These are phyloP conservation scores for Hanleya hanleyi DNA, from an alignment of 2,888 invertebrate genomes.

Conservation along the genomic window DNA sequence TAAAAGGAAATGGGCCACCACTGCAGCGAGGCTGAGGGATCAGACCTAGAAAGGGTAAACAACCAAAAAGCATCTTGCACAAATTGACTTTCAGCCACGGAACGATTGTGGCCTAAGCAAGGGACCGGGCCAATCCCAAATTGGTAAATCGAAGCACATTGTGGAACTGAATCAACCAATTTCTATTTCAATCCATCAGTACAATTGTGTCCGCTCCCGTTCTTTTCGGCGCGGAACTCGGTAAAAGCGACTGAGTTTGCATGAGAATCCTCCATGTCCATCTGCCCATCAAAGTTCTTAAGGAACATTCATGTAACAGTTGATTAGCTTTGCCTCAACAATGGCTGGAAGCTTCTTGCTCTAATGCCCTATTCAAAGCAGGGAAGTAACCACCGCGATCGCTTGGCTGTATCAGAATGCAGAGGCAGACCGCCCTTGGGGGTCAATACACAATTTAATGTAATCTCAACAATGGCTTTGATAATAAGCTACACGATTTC, in stretches of 20 bases:
- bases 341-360: background rate
- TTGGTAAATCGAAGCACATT: background rate
- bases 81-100: background rate
- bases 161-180: background rate
- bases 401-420: background rate
- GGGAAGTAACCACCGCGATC: background rate
- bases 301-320: background rate
- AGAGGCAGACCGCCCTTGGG: background rate
- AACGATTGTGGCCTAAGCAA: background rate
- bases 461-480: constrained; percentile 9
- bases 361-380: background rate
- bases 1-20: background rate
- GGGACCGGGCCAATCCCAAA: background rate
- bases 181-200: background rate
- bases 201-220: background rate
- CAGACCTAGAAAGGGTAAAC: background rate
- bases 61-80: background rate
- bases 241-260: background rate
- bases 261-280: background rate
- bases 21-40: background rate
- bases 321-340: background rate
- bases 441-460: constrained; percentile 2
- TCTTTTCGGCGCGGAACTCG: background rate
- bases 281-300: background rate
- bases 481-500: background rate